Evolutionary conservation across 1,140 invertebrate species (phyloP), one percentile per base, ranked within the genome.

Genomic region (Conus ventricosus): DNA sequence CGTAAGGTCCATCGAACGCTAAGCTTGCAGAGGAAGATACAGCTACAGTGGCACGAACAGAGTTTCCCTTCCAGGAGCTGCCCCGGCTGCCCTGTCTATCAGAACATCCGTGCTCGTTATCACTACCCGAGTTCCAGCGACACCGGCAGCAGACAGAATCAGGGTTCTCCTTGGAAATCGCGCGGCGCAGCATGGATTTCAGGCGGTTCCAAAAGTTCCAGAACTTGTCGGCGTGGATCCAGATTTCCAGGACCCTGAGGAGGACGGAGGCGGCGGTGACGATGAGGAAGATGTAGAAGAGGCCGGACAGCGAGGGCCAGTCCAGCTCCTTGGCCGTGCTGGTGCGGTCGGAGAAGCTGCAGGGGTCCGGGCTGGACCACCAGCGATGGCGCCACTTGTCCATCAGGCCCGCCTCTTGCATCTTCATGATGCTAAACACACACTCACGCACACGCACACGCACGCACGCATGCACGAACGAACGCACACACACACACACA

Each of bases 341-440:
- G 8, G 88, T 88, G 15, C 88, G 71, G 15, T 84, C 76, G 8
- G 85, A 80, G 15, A n/a, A 85, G 4, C 60, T 89, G 85, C 92
- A 93, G 15, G 86, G 57, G 55, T 86, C 89, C n/a, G 85, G 71
- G 53, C 80, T 86, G 15, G 90, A 78, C 93, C 93, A 93, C 92
- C 92, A 93, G 71, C 88, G 78, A 27, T 89, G 89, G 10, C 87
- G 81, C 91, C 91, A 93, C 82, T 91, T 90, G 60, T 92, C 91
- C 27, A 92, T 92, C 80, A 93, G 81, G 15, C 93, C 93, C 15
- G 92, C 91, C 85, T 93, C 92, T 80, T 91, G 91, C 91, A 93
- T 92, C 71, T 90, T 90, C 87, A 92, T 92, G 55, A 93, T 93
- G 87, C 92, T 93, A 51, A 2, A 51, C 78, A 51, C 23, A n/a